Percentiles rank a stretch among this genome's conserved stretches.
These are phyloP conservation scores for Drosophila bifasciata DNA, from an alignment of 1,140 invertebrate genomes.

Conservation along the genomic window DNA sequence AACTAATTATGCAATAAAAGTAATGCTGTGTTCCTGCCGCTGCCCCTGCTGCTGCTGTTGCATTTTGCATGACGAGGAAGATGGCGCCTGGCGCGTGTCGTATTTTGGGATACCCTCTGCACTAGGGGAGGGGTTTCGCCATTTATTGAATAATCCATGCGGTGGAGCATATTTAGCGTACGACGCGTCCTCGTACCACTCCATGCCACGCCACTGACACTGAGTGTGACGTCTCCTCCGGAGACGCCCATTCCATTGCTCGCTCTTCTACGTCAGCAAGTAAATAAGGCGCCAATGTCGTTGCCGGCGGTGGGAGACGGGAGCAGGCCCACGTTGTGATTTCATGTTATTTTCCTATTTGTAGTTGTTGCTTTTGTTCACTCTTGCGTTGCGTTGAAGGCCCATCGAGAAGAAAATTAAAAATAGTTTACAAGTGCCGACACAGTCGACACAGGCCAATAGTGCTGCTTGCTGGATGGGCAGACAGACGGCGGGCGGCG, in stretches of 20 bases:
- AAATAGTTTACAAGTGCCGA: slow-evolving; percentile 79
- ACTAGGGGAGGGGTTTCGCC: slow-evolving; percentile 25
- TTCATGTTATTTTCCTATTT: slow-evolving; percentile 37
- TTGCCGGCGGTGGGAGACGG: neutral
- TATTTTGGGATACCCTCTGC: slow-evolving; percentile 1
- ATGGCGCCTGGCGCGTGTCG: slow-evolving; percentile 18
- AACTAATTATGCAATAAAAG: slow-evolving; percentile 75
- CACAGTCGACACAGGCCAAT: slow-evolving; percentile 35
- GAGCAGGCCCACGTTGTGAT: slow-evolving; percentile 43
- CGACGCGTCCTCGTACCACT: slow-evolving; percentile 47
- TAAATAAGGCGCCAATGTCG: slow-evolving; percentile 68
- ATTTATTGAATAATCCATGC: slow-evolving; percentile 70
- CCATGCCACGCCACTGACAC: slow-evolving; percentile 43
- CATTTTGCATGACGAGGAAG: slow-evolving; percentile 40
- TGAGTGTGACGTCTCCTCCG: slow-evolving; percentile 7
- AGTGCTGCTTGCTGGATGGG: neutral
- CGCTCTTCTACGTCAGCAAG: slow-evolving; percentile 48
- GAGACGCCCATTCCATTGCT: slow-evolving; percentile 20
- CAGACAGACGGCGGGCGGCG: slow-evolving; percentile 21
- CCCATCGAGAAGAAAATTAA: slow-evolving; percentile 64
- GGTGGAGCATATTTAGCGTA: slow-evolving; percentile 7
- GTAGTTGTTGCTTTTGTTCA: slow-evolving; percentile 41
- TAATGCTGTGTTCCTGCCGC: slow-evolving; percentile 26
- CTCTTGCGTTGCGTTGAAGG: slow-evolving; percentile 43
- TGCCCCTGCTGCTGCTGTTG: slow-evolving; percentile 1